Percentiles rank a stretch among this genome's conserved stretches.
phyloP scores from a whole-genome alignment of 2,888 invertebrate species.

The Machimus rusticus region DNA sequence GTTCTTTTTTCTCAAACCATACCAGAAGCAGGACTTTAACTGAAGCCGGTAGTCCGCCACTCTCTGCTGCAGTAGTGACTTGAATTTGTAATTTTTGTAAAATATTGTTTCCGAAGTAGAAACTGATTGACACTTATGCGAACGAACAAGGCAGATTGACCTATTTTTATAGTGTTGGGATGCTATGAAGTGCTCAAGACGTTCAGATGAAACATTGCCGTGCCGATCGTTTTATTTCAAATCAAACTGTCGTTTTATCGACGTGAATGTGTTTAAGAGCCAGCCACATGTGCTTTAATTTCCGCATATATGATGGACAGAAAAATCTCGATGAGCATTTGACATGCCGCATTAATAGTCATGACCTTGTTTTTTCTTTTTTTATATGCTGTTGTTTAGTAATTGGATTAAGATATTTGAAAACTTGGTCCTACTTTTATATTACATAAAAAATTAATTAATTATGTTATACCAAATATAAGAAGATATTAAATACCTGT shows the following conservation, averaged over 20 bases:
- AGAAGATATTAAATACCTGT: too few species aligned
- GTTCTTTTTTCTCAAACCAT: neutral
- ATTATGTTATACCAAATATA: too few species aligned
- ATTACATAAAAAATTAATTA: too few species aligned
- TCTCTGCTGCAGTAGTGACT: neutral
- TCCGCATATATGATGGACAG: neutral
- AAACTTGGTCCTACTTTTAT: too few species aligned
- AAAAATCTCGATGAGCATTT: neutral
- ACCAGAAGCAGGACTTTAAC: neutral
- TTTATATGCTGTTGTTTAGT: too few species aligned
- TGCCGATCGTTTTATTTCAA: neutral
- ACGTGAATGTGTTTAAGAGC: neutral
- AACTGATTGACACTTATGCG: neutral
- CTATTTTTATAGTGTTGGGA: neutral
- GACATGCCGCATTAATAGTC: too few species aligned
- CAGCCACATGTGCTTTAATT: neutral
- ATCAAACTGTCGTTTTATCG: neutral
- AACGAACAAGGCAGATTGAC: neutral
- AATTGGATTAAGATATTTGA: too few species aligned
- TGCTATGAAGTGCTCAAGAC: neutral
- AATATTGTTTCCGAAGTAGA: neutral
- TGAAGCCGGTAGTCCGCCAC: neutral
- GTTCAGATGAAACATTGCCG: neutral
- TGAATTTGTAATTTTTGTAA: neutral
- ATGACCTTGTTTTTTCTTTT: too few species aligned